Percentiles rank a stretch among this genome's conserved stretches.
Evolutionary conservation across 2,888 invertebrate species (phyloP).

Genomic region (Choreutis nemorana): DNA sequence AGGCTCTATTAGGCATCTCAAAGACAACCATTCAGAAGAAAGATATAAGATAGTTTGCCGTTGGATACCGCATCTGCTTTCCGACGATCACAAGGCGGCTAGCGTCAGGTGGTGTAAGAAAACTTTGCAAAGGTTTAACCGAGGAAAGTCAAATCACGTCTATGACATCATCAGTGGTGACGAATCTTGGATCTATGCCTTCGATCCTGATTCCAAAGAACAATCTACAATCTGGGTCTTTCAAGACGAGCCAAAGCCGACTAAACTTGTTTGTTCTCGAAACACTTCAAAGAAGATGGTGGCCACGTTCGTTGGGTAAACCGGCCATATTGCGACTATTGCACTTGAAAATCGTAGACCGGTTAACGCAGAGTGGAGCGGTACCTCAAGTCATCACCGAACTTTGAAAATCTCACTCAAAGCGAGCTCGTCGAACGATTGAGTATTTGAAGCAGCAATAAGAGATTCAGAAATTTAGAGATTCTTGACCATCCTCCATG

Average conservation of each 20-base stretch:
- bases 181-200: too few relatives aligned
- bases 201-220: too few relatives aligned
- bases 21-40: slow-evolving; percentile 11
- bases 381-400: slow-evolving; percentile 8
- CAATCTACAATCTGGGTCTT: slow-evolving; percentile 14
- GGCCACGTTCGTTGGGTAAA: not conserved
- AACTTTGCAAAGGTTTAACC: slow-evolving; percentile 12
- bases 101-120: slow-evolving; percentile 10
- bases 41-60: too few relatives aligned
- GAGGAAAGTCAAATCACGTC: slow-evolving; percentile 11
- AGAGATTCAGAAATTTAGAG: too few relatives aligned
- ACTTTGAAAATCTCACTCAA: slow-evolving; percentile 10
- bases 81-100: too few relatives aligned
- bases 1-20: too few relatives aligned
- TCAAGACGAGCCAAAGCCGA: too few relatives aligned
- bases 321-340: slow-evolving; percentile 1
- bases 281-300: slow-evolving; percentile 4
- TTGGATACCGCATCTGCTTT: too few relatives aligned
- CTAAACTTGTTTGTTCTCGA: slow-evolving; percentile 7
- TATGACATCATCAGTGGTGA: slow-evolving; percentile 15
- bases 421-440: too few relatives aligned
- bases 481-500: too few relatives aligned
- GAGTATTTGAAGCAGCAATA: too few relatives aligned
- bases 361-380: slow-evolving; percentile 7
- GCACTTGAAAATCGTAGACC: slow-evolving; percentile 3